Evolutionary conservation across 2,888 invertebrate species (phyloP), one percentile per base, ranked within the genome.

Genomic region (Heliconius ismenius): DNA sequence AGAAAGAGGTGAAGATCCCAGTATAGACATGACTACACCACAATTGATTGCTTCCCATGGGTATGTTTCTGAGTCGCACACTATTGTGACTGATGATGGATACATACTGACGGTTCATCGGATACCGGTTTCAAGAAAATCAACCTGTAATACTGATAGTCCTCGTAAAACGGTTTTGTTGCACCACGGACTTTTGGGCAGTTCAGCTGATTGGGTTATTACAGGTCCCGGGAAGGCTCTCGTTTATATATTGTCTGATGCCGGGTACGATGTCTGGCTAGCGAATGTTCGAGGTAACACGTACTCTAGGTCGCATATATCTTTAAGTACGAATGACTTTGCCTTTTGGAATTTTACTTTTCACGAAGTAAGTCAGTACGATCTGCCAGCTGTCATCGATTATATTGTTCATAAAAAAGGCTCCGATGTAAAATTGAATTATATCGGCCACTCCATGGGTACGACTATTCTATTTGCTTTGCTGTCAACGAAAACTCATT

Each of bases 391-490:
- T 0, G 96, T 95, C 83, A 95, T 99, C 77, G 96, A 98, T 87
- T 96, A 97, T 80, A 91, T 94, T 15, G 92, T 92, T 88, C 88
- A 89, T 4, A 72, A 85, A 3, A 94, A 94, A 82, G 90, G 91
- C 36, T 89, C 88, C 87, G 90, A 92, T 64, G 84, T 87, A 1
- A 92, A 94, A 82, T 90, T 94, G 74, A 95, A 96, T 83, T 99
- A 98, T 87, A 92, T 98, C 64, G 99, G 98, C 0, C 98, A 98
- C 89, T 98, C 98, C 0, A 98, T 98, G 96, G 98, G 98, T 1
- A 97, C 97, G 0, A 96, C 97, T 0, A 95, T 96, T 84, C 95
- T 96, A 81, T 97, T 96, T 85, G 96, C 96, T 2, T 93, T 97
- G 86, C 94, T 97, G 72, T 96, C 97, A 1, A 94, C 95, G 28